Conservation (phyloP, 2,888 invertebrate species). For the Hypselothyrea guttata region DNA sequence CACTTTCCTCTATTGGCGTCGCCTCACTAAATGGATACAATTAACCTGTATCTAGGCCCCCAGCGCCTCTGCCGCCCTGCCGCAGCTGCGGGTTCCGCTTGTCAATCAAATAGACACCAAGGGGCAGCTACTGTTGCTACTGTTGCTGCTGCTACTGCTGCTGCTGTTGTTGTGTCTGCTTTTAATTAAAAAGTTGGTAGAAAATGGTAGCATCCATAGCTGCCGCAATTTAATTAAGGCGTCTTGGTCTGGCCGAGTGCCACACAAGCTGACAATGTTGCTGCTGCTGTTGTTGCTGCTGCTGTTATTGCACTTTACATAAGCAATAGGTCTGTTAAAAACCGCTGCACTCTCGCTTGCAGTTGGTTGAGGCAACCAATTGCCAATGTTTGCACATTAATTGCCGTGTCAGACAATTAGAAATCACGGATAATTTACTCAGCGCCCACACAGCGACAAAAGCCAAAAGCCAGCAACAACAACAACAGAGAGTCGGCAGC, state of each 20-base stretch:
- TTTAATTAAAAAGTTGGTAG: slow-evolving; percentile 58
- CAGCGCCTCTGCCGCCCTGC: slow-evolving; percentile 2
- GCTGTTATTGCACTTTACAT: slow-evolving; percentile 32
- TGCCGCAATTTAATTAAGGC: slow-evolving; percentile 65
- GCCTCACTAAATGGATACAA: slow-evolving; percentile 60
- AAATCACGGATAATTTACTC: slow-evolving; percentile 68
- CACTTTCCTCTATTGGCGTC: slow-evolving; percentile 47
- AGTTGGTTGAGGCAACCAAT: slow-evolving; percentile 22
- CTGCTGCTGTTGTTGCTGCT: background rate
- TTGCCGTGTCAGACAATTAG: slow-evolving; percentile 75
- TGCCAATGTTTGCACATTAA: slow-evolving; percentile 55
- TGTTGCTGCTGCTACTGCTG: slow-evolving; percentile 12
- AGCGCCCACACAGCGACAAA: slow-evolving; percentile 55
- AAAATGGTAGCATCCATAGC: slow-evolving; percentile 64
- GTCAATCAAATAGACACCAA: slow-evolving; percentile 64
- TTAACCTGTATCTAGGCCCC: slow-evolving; percentile 59
- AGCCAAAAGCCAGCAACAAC: background rate
- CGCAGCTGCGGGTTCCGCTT: slow-evolving; percentile 49
- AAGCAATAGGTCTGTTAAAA: slow-evolving; percentile 28
- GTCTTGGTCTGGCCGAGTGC: slow-evolving; percentile 24
- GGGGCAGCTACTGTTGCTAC: slow-evolving; percentile 18
- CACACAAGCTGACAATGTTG: slow-evolving; percentile 9
- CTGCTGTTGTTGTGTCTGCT: slow-evolving; percentile 34
- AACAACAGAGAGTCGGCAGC: background rate
- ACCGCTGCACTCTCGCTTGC: slow-evolving; percentile 47